Base-by-base conservation (phyloP, 2,113 vertebrate genomes). In the Laticauda colubrina region DNA sequence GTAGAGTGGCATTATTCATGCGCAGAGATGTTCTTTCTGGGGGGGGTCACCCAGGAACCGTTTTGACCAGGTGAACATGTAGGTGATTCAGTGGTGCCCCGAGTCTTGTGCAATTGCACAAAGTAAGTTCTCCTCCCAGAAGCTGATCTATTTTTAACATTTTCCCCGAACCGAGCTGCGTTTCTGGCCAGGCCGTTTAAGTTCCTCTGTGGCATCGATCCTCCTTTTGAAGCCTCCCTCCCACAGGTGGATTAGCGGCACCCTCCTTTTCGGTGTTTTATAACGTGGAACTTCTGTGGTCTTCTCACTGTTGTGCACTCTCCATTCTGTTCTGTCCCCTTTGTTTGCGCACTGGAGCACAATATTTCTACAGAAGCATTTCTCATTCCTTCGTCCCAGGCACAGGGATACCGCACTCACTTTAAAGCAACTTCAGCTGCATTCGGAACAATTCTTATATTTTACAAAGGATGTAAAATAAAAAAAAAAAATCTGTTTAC, bases 301-400 rank as follows among this genome's bases (percentile, higher is more conserved):
- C 97, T 97, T 96, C 94, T 96, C 97, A 96, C 97, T 96, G 91
- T 97, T 94, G 97, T 98, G 97, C 94, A 96, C 93, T 97, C 96
- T 90, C 94, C 92, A 96, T 96, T 97, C 95, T 96, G 97, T 97
- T 96, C 96, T 96, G 94, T 54, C 12, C 34, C 11, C 90, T 91
- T 3, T 43, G 95, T 97, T 97, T 97, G 96, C 97, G 98, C 98
- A 97, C 96, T 97, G 96, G 97, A 98, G 97, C 98, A 98, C 97
- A 98, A 97, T 96, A 96, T 96, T 97, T 97, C 96, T 96, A 97
- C 97, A 96, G 97, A 97, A 98, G 93, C 97, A 96, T 96, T 85
- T 97, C 96, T 96, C 97, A 97, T 98, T 98, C 98, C 97, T 96
- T 97, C 94, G 97, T 94, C 94, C 95, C 26, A 93, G 96, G 97